Conservation (phyloP, 2,888 invertebrate genomes). For the Troides helena region DNA sequence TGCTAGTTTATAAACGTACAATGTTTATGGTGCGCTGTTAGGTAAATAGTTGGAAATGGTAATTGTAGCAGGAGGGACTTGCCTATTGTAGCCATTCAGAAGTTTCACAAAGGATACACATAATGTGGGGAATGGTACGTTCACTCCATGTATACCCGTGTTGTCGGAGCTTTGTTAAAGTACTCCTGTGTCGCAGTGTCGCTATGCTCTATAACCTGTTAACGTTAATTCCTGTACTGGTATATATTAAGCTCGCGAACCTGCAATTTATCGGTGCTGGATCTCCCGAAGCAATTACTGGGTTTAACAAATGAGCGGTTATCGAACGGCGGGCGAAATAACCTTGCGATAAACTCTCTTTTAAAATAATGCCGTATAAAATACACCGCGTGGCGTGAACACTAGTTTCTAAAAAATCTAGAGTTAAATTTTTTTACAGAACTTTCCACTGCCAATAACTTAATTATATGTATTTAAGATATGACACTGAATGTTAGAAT, state of each 20-base stretch:
- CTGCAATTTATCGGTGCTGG: constrained; percentile 56
- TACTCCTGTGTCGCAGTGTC: constrained; percentile 42
- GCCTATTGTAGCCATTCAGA: constrained; percentile 49
- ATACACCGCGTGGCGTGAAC: neutral
- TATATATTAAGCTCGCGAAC: constrained; percentile 55
- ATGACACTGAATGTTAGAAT: too few species aligned
- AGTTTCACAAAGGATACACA: constrained; percentile 53
- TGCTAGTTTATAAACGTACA: constrained; percentile 33
- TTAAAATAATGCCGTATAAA: constrained; percentile 2
- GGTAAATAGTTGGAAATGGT: constrained; percentile 56
- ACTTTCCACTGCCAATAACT: too few species aligned
- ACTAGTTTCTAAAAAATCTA: neutral
- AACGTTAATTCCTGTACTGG: constrained; percentile 45
- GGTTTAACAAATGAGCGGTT: constrained; percentile 57
- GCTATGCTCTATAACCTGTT: constrained; percentile 49
- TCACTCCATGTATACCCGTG: constrained; percentile 28
- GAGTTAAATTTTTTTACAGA: too few species aligned
- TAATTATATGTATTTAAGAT: too few species aligned
- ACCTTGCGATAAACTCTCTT: constrained; percentile 31
- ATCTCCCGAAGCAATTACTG: constrained; percentile 57
- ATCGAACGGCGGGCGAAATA: constrained; percentile 36
- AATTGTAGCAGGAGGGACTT: constrained; percentile 51
- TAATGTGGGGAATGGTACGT: constrained; percentile 35
- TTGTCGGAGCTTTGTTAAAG: constrained; percentile 22
- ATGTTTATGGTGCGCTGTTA: constrained; percentile 2